These are phyloP conservation scores for Eilema griseolum DNA, from an alignment of 2,888 invertebrate species.

Conservation along the genomic window DNA sequence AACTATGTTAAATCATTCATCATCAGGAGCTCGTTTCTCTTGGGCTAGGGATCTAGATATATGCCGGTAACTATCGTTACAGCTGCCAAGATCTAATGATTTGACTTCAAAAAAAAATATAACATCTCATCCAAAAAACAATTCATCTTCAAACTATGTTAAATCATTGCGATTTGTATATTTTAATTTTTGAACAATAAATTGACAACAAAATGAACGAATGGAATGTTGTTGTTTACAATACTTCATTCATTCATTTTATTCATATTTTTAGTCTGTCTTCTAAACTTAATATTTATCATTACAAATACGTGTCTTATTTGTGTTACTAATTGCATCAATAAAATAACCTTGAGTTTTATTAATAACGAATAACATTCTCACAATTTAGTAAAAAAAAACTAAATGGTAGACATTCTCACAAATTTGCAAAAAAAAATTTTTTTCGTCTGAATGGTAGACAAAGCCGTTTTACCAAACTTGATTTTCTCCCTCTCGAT, in stretches of 20 bases:
- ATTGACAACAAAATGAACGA: no score
- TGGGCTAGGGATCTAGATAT: no score
- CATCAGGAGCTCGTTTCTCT: no score
- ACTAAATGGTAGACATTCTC: slow-evolving; percentile 25
- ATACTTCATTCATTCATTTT: neutral
- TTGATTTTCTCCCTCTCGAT: slow-evolving; percentile 37
- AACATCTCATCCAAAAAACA: no score
- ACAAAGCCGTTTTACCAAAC: slow-evolving; percentile 40
- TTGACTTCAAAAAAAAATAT: no score
- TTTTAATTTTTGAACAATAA: no score
- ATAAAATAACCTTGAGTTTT: neutral
- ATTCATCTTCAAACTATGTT: no score
- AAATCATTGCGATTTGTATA: no score
- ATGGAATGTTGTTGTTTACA: no score
- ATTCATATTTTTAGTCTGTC: neutral
- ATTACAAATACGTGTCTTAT: neutral
- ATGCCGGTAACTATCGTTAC: no score
- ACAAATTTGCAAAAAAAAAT: slow-evolving; percentile 20
- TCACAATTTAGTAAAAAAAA: neutral
- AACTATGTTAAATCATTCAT: no score
- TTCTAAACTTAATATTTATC: neutral
- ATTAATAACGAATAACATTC: slow-evolving; percentile 6
- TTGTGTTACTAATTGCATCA: neutral
- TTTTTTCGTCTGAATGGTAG: slow-evolving; percentile 33
- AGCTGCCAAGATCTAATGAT: no score